phyloP scores from a whole-genome alignment of 1,140 invertebrate genomes.

The Lordiphosa mommai region DNA sequence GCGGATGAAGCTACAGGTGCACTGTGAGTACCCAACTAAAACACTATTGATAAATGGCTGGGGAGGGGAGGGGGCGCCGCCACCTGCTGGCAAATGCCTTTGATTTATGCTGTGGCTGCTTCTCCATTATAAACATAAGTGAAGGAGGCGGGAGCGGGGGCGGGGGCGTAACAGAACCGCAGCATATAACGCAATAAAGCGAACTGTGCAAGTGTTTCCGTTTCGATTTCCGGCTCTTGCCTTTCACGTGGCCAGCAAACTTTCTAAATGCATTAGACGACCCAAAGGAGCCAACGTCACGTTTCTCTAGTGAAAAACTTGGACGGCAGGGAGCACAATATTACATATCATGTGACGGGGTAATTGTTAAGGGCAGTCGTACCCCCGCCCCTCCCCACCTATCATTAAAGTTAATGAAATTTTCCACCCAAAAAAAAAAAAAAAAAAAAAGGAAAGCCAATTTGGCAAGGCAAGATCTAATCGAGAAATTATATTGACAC shows the following conservation, averaged over 20 bases:
- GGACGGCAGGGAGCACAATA: neutral
- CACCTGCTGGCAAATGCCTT: conserved; percentile 23
- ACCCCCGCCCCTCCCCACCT: conserved; percentile 11
- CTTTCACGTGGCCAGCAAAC: conserved; percentile 51
- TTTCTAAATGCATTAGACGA: conserved; percentile 63
- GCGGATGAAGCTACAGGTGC: conserved; percentile 89
- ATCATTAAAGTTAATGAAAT: conserved; percentile 71
- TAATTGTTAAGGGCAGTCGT: conserved; percentile 39
- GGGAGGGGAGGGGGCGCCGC: no score
- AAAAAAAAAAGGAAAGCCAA: conserved; percentile 39
- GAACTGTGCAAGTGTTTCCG: conserved; percentile 73
- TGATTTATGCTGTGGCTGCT: conserved; percentile 41
- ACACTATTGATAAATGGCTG: conserved; percentile 34
- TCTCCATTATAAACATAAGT: neutral
- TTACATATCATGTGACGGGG: conserved; percentile 24
- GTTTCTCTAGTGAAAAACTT: conserved; percentile 59
- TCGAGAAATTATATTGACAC: conserved; percentile 67
- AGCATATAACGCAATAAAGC: conserved; percentile 57
- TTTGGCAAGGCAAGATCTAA: conserved; percentile 44
- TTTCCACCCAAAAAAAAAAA: conserved; percentile 36
- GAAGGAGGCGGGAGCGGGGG: no score
- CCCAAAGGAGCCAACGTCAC: conserved; percentile 40
- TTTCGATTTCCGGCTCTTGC: conserved; percentile 67
- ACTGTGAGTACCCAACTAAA: conserved; percentile 86
- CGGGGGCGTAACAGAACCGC: conserved; percentile 44